phyloP scores from a whole-genome alignment of 2,797 vertebrate genomes.

The Bryconaethiops microstoma region DNA sequence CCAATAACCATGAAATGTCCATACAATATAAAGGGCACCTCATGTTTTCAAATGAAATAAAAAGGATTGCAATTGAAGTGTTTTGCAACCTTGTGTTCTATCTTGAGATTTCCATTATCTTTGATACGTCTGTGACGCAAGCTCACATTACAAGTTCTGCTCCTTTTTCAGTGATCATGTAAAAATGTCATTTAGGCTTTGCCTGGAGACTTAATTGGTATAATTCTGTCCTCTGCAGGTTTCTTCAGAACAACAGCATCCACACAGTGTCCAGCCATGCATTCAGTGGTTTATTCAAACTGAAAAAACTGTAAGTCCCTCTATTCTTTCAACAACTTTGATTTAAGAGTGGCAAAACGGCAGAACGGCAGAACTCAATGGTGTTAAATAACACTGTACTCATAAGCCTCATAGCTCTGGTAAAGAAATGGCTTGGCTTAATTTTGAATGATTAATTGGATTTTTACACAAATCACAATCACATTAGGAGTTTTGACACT shows the following conservation, averaged over 20 bases:
- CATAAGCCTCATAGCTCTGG: too few species aligned
- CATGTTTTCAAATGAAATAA: too few species aligned
- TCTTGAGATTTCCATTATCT: background rate
- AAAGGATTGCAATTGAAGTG: too few species aligned
- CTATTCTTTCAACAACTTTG: background rate
- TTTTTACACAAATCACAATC: background rate
- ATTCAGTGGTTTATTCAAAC: constrained; percentile 77
- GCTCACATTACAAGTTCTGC: background rate
- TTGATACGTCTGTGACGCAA: background rate
- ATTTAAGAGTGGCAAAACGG: background rate
- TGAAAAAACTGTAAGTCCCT: constrained; percentile 79
- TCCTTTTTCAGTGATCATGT: background rate
- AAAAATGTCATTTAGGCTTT: background rate
- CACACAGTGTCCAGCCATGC: constrained; percentile 74
- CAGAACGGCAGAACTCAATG: too few species aligned
- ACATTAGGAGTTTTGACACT: background rate
- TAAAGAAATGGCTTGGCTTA: background rate
- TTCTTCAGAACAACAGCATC: constrained; percentile 83
- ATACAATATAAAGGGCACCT: background rate
- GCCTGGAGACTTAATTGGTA: background rate
- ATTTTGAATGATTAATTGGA: background rate
- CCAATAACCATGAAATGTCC: background rate
- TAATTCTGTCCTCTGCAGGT: constrained; percentile 61
- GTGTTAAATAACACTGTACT: too few species aligned
- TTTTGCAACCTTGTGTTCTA: background rate